Evolutionary conservation across 2,888 invertebrate genomes (phyloP).

Genomic region (Danaus chrysippus): DNA sequence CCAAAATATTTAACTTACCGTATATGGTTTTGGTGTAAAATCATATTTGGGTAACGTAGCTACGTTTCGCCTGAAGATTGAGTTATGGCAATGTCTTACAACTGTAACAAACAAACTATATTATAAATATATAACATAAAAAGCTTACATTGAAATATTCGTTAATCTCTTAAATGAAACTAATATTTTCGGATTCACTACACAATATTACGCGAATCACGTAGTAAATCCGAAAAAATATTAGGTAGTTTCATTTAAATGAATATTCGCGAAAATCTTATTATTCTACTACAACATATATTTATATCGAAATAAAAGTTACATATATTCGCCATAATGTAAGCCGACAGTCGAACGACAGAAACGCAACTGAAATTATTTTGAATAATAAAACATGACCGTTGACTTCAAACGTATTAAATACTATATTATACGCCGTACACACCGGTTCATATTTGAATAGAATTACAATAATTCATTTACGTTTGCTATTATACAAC

Average conservation of each 20-base stretch:
- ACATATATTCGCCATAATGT: slow-evolving; percentile 37
- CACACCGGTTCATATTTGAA: slow-evolving; percentile 5
- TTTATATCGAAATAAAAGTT: background rate
- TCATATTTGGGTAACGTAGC: slow-evolving; percentile 42
- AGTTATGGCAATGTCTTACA: slow-evolving; percentile 24
- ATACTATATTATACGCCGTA: slow-evolving; percentile 4
- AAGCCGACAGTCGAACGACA: slow-evolving; percentile 19
- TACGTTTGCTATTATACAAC: background rate
- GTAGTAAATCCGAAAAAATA: no score
- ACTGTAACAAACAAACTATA: slow-evolving; percentile 30
- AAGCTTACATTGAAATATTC: no score
- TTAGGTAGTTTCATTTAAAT: no score
- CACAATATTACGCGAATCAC: no score
- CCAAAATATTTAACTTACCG: slow-evolving; percentile 42
- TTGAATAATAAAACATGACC: slow-evolving; percentile 27
- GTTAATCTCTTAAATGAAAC: no score
- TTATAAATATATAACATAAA: slow-evolving; percentile 1
- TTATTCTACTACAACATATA: background rate
- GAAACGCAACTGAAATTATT: slow-evolving; percentile 25
- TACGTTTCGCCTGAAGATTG: slow-evolving; percentile 30
- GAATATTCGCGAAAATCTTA: no score
- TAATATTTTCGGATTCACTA: no score
- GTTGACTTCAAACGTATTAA: slow-evolving; percentile 32
- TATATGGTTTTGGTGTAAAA: slow-evolving; percentile 53
- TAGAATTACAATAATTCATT: slow-evolving; percentile 6